These are phyloP conservation scores for Ceriagrion tenellum DNA, from an alignment of 2,888 invertebrate species.

Conservation along the genomic window DNA sequence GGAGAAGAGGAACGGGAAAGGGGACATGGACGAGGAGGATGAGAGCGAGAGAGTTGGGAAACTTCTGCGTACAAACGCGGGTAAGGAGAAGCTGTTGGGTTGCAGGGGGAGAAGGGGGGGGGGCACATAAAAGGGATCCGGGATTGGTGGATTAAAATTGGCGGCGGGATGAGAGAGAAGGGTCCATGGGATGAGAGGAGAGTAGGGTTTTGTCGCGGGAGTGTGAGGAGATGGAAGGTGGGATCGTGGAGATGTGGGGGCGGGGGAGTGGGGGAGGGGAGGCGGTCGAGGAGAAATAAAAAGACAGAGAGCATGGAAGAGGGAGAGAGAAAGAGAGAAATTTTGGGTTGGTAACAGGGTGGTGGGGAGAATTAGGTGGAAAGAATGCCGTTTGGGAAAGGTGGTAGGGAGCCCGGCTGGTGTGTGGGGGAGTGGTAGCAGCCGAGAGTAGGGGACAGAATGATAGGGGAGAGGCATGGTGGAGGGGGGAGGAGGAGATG, in stretches of 20 bases:
- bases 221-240: not conserved
- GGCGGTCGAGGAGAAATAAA: not conserved
- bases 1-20: not conserved
- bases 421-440: not conserved
- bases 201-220: not conserved
- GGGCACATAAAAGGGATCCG: conserved; percentile 20
- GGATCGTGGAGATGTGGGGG: not conserved
- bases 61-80: conserved; percentile 57
- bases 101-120: conserved; percentile 28
- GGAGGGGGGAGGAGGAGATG: not conserved
- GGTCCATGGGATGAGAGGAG: not conserved
- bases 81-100: conserved; percentile 40
- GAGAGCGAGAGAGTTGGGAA: not conserved
- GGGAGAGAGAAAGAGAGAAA: not conserved
- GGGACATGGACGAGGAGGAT: not conserved
- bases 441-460: not conserved
- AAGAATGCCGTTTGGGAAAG: conserved; percentile 35
- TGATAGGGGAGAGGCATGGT: not conserved
- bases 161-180: not conserved
- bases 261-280: not conserved
- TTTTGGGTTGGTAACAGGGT: conserved; percentile 39
- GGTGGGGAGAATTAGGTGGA: conserved; percentile 58
- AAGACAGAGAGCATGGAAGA: not conserved
- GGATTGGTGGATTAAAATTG: conserved; percentile 67
- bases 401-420: not conserved